phyloP scores from a whole-genome alignment of 1,140 invertebrate genomes.

The Matsumurasca onukii region DNA sequence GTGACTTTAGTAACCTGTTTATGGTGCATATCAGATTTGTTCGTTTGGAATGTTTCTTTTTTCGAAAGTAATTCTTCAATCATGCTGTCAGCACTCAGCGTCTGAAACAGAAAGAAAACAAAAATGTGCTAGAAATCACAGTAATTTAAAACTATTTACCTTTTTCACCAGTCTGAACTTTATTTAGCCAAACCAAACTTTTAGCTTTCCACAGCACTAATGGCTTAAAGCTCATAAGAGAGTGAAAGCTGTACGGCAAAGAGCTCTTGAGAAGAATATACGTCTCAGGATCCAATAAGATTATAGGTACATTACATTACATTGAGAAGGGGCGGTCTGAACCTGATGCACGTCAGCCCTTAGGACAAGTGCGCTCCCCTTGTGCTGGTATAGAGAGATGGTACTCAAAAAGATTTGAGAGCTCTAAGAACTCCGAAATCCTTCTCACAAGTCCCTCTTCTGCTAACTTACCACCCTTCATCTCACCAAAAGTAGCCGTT shows the following conservation, averaged over 20 bases:
- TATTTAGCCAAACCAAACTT: background rate
- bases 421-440: too few species aligned
- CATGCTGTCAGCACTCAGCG: slow-evolving; percentile 41
- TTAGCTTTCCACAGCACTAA: background rate
- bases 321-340: background rate
- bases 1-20: slow-evolving; percentile 17
- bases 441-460: too few species aligned
- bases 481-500: too few species aligned
- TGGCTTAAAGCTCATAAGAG: too few species aligned
- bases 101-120: slow-evolving; percentile 34
- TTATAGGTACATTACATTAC: background rate
- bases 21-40: background rate
- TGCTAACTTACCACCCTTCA: too few species aligned
- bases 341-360: background rate
- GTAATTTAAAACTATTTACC: background rate
- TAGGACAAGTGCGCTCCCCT: too few species aligned
- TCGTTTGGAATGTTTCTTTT: slow-evolving; percentile 40
- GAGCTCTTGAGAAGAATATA: background rate
- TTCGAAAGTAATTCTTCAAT: slow-evolving; percentile 41
- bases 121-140: background rate
- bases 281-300: background rate
- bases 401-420: too few species aligned
- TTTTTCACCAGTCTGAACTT: background rate
- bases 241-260: background rate
- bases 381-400: too few species aligned